Evolutionary conservation across 2,113 vertebrate species (phyloP).

Genomic region (Hylia prasina): DNA sequence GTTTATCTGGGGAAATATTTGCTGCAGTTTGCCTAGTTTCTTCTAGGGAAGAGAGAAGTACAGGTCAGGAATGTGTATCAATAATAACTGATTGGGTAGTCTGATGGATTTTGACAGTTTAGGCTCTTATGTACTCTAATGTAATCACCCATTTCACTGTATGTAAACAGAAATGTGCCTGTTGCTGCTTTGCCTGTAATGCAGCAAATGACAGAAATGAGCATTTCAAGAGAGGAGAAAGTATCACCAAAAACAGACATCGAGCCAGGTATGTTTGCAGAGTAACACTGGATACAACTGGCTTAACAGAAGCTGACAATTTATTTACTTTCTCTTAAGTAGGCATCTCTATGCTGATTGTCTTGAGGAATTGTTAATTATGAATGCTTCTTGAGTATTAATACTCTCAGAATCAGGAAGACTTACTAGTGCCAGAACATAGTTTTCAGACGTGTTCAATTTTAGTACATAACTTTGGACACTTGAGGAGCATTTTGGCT

Average conservation of each 20-base stretch:
- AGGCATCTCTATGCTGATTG: neutral
- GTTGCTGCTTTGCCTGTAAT: slow-evolving; percentile 90
- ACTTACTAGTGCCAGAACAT: neutral
- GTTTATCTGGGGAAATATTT: neutral
- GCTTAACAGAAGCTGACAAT: neutral
- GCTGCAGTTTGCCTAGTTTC: neutral
- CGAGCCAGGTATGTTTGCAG: slow-evolving; percentile 84
- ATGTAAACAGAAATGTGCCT: slow-evolving; percentile 81
- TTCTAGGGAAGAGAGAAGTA: neutral
- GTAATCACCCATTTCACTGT: slow-evolving; percentile 60
- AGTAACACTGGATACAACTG: neutral
- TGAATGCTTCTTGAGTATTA: neutral
- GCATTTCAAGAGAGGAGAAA: slow-evolving; percentile 92
- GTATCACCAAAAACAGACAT: slow-evolving; percentile 78
- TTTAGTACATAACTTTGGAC: neutral
- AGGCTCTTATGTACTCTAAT: neutral
- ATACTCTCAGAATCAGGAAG: neutral
- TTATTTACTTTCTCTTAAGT: neutral
- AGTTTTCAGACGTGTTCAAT: neutral
- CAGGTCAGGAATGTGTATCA: neutral
- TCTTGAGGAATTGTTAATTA: neutral
- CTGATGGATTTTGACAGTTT: neutral
- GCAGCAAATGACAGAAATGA: slow-evolving; percentile 99
- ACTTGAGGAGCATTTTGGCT: neutral
- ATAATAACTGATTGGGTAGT: neutral